A percentile compares a stretch with the other conserved stretches of the same genome.
phyloP scores from a whole-genome alignment of 2,888 invertebrate species.

The Phragmatobia fuliginosa region DNA sequence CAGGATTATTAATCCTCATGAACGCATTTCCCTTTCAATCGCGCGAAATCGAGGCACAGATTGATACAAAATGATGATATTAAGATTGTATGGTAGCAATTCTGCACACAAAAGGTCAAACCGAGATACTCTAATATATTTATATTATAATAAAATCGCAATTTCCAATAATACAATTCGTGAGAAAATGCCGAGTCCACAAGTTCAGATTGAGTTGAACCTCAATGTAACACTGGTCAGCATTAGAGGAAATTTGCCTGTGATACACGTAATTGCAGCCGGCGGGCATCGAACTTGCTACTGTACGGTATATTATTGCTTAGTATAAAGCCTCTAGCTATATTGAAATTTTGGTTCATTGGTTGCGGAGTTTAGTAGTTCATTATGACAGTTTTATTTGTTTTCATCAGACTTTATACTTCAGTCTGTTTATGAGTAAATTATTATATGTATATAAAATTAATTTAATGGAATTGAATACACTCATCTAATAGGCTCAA shows the following conservation, averaged over 20 bases:
- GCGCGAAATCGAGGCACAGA: not conserved
- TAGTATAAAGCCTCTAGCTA: slow-evolving; percentile 39
- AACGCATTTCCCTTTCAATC: not conserved
- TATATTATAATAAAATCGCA: slow-evolving; percentile 17
- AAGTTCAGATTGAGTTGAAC: slow-evolving; percentile 26
- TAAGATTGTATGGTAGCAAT: slow-evolving; percentile 3
- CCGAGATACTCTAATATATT: slow-evolving; percentile 17
- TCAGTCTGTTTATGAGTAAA: not conserved
- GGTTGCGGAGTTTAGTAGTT: not conserved
- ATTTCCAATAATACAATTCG: slow-evolving; percentile 34
- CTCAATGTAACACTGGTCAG: slow-evolving; percentile 51
- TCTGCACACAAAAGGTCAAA: slow-evolving; percentile 29
- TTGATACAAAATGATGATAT: not conserved
- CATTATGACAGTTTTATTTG: not conserved
- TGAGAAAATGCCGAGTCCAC: slow-evolving; percentile 44
- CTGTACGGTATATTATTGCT: slow-evolving; percentile 50
- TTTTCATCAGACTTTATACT: not conserved
- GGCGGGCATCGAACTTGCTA: slow-evolving; percentile 60
- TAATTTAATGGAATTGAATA: no score
- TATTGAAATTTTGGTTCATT: slow-evolving; percentile 48
- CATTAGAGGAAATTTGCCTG: slow-evolving; percentile 69
- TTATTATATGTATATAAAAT: no score
- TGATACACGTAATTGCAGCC: slow-evolving; percentile 60
- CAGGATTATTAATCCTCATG: not conserved
- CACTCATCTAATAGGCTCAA: no score